phyloP scores from a whole-genome alignment of 2,888 invertebrate species.

The Trichacis sp. region DNA sequence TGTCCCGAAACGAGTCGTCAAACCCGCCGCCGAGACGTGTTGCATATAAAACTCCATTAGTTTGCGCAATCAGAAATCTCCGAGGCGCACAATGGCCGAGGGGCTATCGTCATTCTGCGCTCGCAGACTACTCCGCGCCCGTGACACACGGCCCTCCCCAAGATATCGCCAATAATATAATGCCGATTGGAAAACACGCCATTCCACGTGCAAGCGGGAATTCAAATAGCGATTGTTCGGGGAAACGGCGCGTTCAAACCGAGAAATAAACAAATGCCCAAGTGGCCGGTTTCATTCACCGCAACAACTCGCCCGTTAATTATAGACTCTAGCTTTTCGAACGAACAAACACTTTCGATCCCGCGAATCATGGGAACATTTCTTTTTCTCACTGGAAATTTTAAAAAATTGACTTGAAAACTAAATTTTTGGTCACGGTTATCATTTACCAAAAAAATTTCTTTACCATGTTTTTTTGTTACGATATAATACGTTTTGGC shows the following conservation, averaged over 20 bases:
- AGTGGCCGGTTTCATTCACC: constrained; percentile 24
- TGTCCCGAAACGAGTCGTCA: too few relatives aligned
- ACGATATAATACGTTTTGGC: too few relatives aligned
- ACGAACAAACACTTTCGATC: constrained; percentile 1
- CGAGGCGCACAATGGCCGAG: constrained; percentile 5
- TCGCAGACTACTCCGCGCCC: constrained; percentile 8
- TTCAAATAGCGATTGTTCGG: constrained; percentile 46
- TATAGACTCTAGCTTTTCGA: neutral
- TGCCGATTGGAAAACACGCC: constrained; percentile 50
- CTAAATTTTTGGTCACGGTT: too few relatives aligned
- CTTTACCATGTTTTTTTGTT: too few relatives aligned
- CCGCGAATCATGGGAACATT: too few relatives aligned
- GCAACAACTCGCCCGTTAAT: constrained; percentile 2
- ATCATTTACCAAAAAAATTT: too few relatives aligned
- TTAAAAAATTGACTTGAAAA: too few relatives aligned
- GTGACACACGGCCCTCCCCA: constrained; percentile 13
- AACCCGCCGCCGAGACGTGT: too few relatives aligned
- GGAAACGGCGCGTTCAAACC: constrained; percentile 43
- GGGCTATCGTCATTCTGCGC: constrained; percentile 15
- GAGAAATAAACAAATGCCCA: constrained; percentile 13
- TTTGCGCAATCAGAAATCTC: too few relatives aligned
- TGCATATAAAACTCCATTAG: neutral
- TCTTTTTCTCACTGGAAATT: too few relatives aligned
- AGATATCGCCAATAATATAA: constrained; percentile 24
- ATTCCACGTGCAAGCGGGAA: constrained; percentile 46